Base-by-base conservation (phyloP, 1,140 invertebrate genomes). In the Pissodes strobi region DNA sequence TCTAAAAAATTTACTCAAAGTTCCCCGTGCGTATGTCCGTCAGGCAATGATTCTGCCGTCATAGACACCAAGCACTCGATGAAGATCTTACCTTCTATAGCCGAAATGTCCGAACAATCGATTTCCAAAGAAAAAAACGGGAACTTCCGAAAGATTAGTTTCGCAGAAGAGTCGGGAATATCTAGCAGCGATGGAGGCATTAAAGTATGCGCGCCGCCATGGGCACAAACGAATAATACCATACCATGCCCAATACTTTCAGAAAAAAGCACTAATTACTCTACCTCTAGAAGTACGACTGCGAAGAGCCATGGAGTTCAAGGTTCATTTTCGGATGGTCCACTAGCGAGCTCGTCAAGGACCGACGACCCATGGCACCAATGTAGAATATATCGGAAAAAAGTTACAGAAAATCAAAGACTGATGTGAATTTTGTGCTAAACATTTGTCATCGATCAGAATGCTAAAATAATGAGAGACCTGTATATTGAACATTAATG, bases 71-170 rank as follows among this genome's bases (percentile, higher is more conserved):
- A 61, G 45, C 59, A 58, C 30, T 64, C 64, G 1, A 56, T 58
- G 56, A 71, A 64, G 62, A 38, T 69, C 12, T 34, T 72, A 12
- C 68, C 70, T 0, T 72, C 70, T 2, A 72, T 72, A 12, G 62
- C 60, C 8, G 70, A 72, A 67, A 68, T 72, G 23, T 68, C 68
- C 2, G 70, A 72, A 60, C 15, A 58, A 1, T 65, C 70, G 3
- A 13, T 55, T 1, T 30, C 34, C 19, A 57, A 55, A 46, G 43
- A 49, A 4, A 45, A 56, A 39, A 53, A 51, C 17, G 38, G 55
- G 10, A 49, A 41, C 17, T 65, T 59, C 15, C 13, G 39, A 12
- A 60, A 53, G 39, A 66, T 61, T 13, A 22, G 56, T 2, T 60
- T 53, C 25, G 48, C 48, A 1, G 30, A 39, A 22, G 48, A 51